A percentile compares a stretch with the other conserved stretches of the same genome.
These are phyloP conservation scores for Leptopilina boulardi DNA, from an alignment of 1,140 invertebrate genomes.

Conservation along the genomic window DNA sequence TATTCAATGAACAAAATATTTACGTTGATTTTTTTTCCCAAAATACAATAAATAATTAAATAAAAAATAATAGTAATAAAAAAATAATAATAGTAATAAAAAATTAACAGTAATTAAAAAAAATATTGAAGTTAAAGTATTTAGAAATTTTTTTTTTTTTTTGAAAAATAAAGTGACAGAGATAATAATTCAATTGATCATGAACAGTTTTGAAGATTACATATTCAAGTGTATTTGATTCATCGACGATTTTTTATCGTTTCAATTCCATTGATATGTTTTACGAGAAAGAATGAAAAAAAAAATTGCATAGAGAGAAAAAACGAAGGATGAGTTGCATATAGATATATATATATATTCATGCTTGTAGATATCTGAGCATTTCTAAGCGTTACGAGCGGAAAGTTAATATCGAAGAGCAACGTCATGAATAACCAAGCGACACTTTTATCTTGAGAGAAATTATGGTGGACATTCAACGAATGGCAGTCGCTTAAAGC, in stretches of 20 bases:
- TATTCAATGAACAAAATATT: no score
- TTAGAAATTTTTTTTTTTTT: no score
- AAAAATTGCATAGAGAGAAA: neutral
- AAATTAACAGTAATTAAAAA: no score
- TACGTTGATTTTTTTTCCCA: no score
- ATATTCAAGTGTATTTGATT: neutral
- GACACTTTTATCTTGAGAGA: conserved; percentile 20
- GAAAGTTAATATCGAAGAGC: conserved; percentile 31
- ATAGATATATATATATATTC: conserved; percentile 19
- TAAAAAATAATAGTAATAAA: no score
- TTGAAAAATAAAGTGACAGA: no score
- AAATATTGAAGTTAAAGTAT: no score
- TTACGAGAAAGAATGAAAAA: conserved; percentile 5
- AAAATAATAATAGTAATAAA: no score
- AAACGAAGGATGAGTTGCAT: neutral
- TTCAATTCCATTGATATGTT: conserved; percentile 6
- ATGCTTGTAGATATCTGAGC: neutral
- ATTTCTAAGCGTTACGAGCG: conserved; percentile 5
- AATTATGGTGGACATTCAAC: conserved; percentile 19
- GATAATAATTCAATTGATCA: neutral
- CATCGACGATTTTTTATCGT: neutral
- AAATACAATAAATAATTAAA: no score
- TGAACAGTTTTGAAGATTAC: neutral
- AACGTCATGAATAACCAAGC: conserved; percentile 30
- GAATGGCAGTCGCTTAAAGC: conserved; percentile 19